Conservation (phyloP, 2,113 vertebrate genomes). For the Brevimyrus niger region DNA sequence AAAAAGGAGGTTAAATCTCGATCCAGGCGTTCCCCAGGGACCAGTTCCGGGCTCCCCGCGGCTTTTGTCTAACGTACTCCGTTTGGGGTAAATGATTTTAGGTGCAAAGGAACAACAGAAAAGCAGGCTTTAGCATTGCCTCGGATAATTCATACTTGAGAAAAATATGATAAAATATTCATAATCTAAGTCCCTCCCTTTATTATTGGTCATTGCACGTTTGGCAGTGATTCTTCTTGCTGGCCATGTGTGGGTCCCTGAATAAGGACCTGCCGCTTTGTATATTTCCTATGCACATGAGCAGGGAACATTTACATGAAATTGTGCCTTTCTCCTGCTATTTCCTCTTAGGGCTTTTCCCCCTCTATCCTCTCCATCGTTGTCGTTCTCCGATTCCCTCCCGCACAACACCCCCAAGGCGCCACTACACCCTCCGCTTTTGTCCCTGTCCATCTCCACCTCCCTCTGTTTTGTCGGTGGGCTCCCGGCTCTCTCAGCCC, state of each 20-base stretch:
- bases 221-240: neutral
- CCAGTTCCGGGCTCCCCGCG: neutral
- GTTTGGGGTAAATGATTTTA: neutral
- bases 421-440: slow-evolving; percentile 39
- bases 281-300: neutral
- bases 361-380: neutral
- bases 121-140: neutral
- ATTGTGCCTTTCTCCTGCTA: neutral
- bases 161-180: slow-evolving; percentile 3
- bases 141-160: neutral
- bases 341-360: neutral
- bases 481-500: slow-evolving; percentile 41
- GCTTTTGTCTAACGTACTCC: neutral
- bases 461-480: slow-evolving; percentile 48
- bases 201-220: neutral
- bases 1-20: neutral
- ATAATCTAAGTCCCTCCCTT: neutral
- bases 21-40: slow-evolving; percentile 1
- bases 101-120: neutral
- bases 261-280: neutral
- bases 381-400: neutral
- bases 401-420: slow-evolving; percentile 19
- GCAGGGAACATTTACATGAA: neutral
- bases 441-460: slow-evolving; percentile 20
- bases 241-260: neutral